Evolutionary conservation across 2,888 invertebrate species (phyloP), one percentile per base, ranked within the genome.

Genomic region (Rhagonycha lutea): DNA sequence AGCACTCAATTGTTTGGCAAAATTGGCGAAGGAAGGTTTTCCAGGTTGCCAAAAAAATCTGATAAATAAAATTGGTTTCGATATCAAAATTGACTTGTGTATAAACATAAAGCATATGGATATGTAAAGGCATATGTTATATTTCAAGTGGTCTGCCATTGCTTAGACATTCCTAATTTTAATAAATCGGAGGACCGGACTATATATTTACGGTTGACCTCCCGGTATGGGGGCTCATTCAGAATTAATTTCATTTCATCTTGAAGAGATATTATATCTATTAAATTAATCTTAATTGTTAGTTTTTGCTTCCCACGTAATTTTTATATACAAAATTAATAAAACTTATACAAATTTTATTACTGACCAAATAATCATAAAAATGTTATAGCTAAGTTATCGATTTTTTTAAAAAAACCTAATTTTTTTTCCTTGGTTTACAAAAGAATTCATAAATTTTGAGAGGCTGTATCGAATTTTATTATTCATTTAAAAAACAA

Each of bases 401-500:
- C n/a, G 47, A 47, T 47, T 47, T 47, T 47, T 47, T n/a, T n/a
- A n/a, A n/a, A n/a, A n/a, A n/a, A n/a, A n/a, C n/a, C n/a, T n/a
- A n/a, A n/a, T n/a, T n/a, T n/a, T n/a, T n/a, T n/a, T n/a, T n/a
- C n/a, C n/a, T n/a, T n/a, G n/a, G n/a, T n/a, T n/a, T 47, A 73
- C 70, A 65, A 70, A 70, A 61, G 70, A 62, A 70, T 74, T 74
- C 70, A 68, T 74, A 74, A 74, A 74, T 70, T 74, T 74, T 70
- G 62, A 29, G 62, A 61, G 29, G 70, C 62, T 32, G 4, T 32
- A 11, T 12, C 32, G 3, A 32, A 32, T 32, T 32, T 32, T 32
- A 32, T 32, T 47, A 47, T 47, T 47, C n/a, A 7, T n/a, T 47
- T 47, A 4, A 47, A 47, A n/a, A 12, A 47, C 12, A 32, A 47